Base-by-base conservation (phyloP, 2,113 vertebrate species). In the Anoura caudifer region DNA sequence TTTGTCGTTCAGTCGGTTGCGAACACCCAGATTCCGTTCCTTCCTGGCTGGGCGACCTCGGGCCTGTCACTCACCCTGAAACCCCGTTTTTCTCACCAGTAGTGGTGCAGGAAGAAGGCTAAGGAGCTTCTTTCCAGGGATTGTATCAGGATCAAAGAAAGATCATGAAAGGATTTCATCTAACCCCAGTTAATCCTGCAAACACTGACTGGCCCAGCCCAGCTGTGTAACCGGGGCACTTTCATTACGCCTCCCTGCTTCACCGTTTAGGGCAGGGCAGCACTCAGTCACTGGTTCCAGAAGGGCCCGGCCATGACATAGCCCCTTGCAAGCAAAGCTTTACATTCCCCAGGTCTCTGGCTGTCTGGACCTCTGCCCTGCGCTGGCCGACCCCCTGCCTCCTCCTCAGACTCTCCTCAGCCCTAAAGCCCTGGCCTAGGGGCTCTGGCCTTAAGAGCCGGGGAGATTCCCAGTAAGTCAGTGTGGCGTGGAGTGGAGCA, bases 141-240 rank as follows among this genome's bases (percentile, higher is more conserved):
- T 95, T 87, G 73, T 83, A 41, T 52, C 33, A 63, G 54, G 90
- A 96, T 96, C 84, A 83, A 50, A 91, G 80, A 79, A 26, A 87
- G 83, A 63, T 31, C 56, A n/a, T 67, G 65, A 41, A 36, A 45
- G 54, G 50, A 89, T 95, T 83, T 93, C 14, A 31, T 43, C 28
- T 86, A 65, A 91, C 94, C 61, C 43, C 31, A 11, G 17, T 90
- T 82, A 95, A 87, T 79, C 47, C 61, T 86, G 77, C 33, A 63
- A 52, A 87, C 20, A 28, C 19, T 22, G 70, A 52, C 24, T 24
- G 2, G 16, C 52, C 5, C 5, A 61, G 7, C 84, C 76, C 67
- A 31, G 33, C 50, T 36, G 17, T 50, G 4, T 6, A 38, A 43
- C 36, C 56, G 76, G 65, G 28, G 4, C 79, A 36, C 67, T 88